Evolutionary conservation across 2,888 invertebrate genomes (phyloP), one percentile per base, ranked within the genome.

Genomic region (Napeogenes sylphis): DNA sequence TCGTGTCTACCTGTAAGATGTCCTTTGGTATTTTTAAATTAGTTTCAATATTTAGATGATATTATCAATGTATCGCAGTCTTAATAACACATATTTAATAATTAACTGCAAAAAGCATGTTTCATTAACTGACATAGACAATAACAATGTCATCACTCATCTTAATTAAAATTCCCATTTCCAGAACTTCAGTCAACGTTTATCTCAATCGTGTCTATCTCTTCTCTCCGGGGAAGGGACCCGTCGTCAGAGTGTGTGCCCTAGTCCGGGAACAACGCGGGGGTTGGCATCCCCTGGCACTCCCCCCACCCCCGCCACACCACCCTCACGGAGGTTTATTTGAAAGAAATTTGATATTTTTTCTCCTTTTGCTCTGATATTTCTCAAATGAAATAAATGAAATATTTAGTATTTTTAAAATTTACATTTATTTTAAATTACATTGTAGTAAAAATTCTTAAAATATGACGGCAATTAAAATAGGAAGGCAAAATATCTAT

Each of bases 1-100:
- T 94, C 95, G 61, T 95, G 95, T 73, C 92, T 95, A 72, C 94
- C 94, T 78, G 95, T 95, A 83, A 91, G 91, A 13, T 30, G 10
- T 30, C 2, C 6, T 8, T 2, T 51, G 3, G 12, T 12, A 35
- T 33, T 2, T 30, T 6, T 14, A 4, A 12, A 33, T 46, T 30
- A 10, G 4, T 47, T 55, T 35, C 35, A 4, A 42, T 45, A 55
- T 55, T 33, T n/a, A 55, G n/a, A 55, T 56, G 5, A 63, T 47
- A 47, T 47, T 6, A 35, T 35, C 4, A 35, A 4, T 35, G 4
- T 35, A 5, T 3, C 6, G 35, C 4, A 5, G n/a, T n/a, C n/a
- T n/a, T n/a, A n/a, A n/a, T n/a, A 21, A 21, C 21, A 21, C 21
- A 21, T 21, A 21, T 21, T 21, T 21, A 21, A 21, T 4, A 35